Percentiles rank a stretch among this genome's conserved stretches.
These are phyloP conservation scores for Machaerirhynchus nigripectus DNA, from an alignment of 2,113 vertebrate genomes.

Conservation along the genomic window DNA sequence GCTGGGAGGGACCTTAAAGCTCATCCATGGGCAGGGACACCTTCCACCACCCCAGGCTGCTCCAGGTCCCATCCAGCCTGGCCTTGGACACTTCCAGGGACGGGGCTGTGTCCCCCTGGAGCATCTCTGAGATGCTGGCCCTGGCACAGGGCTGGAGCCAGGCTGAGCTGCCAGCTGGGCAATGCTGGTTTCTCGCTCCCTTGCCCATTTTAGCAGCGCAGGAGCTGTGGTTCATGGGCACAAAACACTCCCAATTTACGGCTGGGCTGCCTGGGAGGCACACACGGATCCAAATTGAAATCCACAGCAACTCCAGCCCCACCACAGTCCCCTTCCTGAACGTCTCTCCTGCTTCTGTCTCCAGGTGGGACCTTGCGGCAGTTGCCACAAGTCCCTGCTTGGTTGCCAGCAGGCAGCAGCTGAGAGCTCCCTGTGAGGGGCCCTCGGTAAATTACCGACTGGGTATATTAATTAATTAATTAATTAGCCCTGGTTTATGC, in stretches of 20 bases:
- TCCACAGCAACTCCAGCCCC: not conserved
- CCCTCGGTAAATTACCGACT: not conserved
- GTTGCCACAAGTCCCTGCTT: not conserved
- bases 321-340: not conserved
- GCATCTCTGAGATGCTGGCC: not conserved
- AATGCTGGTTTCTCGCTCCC: fast-evolving
- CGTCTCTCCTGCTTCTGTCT: not conserved
- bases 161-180: not conserved
- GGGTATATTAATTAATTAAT: not conserved
- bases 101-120: not conserved
- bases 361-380: not conserved
- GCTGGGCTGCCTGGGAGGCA: not conserved
- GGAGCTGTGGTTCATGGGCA: not conserved
- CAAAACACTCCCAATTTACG: not conserved
- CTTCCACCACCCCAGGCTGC: fast-evolving
- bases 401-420: not conserved
- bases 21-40: not conserved
- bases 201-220: fast-evolving
- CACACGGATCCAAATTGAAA: not conserved
- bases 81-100: not conserved
- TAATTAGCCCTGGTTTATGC: not conserved
- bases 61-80: not conserved
- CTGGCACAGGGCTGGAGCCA: not conserved
- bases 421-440: not conserved
- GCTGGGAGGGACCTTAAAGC: not conserved